A percentile compares a stretch with the other conserved stretches of the same genome.
These are phyloP conservation scores for Chrysaora quinquecirrha DNA, from an alignment of 30 jellyfish, hydroid and myxozoan species.

Conservation along the genomic window DNA sequence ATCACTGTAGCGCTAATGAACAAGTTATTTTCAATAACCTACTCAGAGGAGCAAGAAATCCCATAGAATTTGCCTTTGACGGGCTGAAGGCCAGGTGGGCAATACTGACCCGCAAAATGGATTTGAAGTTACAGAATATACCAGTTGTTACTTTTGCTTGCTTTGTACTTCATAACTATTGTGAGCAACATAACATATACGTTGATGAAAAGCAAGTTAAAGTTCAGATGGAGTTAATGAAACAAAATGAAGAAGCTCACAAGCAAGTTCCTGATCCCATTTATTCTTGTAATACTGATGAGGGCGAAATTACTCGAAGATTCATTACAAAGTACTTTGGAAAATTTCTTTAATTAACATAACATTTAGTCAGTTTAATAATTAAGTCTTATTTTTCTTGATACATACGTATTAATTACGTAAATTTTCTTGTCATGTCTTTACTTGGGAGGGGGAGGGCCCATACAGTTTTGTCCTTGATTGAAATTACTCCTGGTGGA, in stretches of 20 bases:
- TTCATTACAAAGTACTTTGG: not conserved
- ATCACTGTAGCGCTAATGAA: conserved; percentile 29
- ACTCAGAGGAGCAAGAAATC: conserved; percentile 61
- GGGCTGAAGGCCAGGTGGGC: conserved; percentile 70
- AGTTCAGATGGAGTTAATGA: conserved; percentile 14
- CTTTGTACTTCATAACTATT: conserved; percentile 53
- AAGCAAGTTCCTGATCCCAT: conserved; percentile 4
- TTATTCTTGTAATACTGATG: conserved; percentile 9
- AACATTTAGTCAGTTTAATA: not conserved
- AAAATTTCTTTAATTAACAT: not conserved
- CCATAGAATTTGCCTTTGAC: conserved; percentile 63
- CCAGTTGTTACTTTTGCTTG: conserved; percentile 54
- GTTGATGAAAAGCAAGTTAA: conserved; percentile 39
- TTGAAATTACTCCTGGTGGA: not conserved
- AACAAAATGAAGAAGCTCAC: conserved; percentile 15
- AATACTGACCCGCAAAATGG: conserved; percentile 31
- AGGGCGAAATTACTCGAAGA: conserved; percentile 8
- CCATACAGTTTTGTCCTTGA: not conserved
- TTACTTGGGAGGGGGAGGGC: conserved; percentile 1
- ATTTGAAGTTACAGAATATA: conserved; percentile 1
- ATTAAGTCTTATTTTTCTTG: not conserved
- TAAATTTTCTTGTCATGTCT: not conserved
- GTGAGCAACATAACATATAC: conserved; percentile 12
- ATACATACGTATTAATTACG: too few relatives aligned
- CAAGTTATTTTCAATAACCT: conserved; percentile 40